These are phyloP conservation scores for Rhinoptilus africanus DNA, from an alignment of 2,113 vertebrate species.

Conservation along the genomic window DNA sequence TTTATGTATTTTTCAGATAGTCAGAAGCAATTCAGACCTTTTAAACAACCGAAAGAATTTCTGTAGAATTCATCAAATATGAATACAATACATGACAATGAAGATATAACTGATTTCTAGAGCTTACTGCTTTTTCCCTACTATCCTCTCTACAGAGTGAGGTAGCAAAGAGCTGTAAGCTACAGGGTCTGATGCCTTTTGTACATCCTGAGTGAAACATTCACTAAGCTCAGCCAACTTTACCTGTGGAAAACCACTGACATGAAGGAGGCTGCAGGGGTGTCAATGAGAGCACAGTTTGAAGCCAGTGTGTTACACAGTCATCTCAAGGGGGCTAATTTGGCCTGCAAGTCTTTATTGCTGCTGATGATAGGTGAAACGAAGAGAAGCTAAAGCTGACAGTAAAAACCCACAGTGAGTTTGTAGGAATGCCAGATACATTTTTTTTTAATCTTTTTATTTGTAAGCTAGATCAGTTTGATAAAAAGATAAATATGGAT, in stretches of 20 bases:
- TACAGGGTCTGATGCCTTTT: background rate
- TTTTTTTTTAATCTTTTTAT: background rate
- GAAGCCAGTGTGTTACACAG: background rate
- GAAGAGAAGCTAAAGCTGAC: background rate
- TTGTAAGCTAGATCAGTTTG: background rate
- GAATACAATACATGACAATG: background rate
- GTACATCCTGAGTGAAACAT: background rate
- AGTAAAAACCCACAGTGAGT: background rate
- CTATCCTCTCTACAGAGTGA: background rate
- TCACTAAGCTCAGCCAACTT: background rate
- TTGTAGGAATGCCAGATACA: background rate
- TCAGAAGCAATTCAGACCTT: background rate
- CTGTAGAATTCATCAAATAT: background rate
- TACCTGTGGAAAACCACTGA: background rate
- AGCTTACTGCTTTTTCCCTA: background rate
- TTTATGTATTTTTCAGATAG: background rate
- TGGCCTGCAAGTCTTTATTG: slow-evolving; percentile 10
- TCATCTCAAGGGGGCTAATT: background rate
- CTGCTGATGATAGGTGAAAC: background rate
- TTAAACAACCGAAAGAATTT: background rate
- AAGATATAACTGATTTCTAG: background rate
- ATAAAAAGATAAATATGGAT: background rate
- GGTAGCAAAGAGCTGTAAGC: background rate
- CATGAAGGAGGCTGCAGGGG: background rate
- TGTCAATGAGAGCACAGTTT: background rate